Evolutionary conservation across 2,113 vertebrate species (phyloP).

Genomic region (Macaca fascicularis): T2T-MFA8v1.1 NC_088392.1:24580501-24581000

Average conservation of each 20-base stretch:
- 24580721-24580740: constrained; percentile 67
- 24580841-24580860: constrained; percentile 68
- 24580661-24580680: constrained; percentile 53
- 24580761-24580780: constrained; percentile 72
- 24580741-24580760: constrained; percentile 75
- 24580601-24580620: neutral
- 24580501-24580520: neutral
- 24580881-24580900: constrained; percentile 69
- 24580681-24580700: constrained; percentile 67
- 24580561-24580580: neutral
- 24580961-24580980: constrained; percentile 77
- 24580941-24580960: constrained; percentile 80
- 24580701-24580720: constrained; percentile 45
- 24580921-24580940: constrained; percentile 59
- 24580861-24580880: constrained; percentile 71
- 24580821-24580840: constrained; percentile 69
- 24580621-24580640: neutral
- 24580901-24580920: constrained; percentile 67
- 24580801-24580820: constrained; percentile 66
- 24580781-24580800: constrained; percentile 65
- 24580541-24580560: neutral
- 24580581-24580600: neutral
- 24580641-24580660: constrained; percentile 42
- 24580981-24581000: constrained; percentile 74
- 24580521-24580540: neutral